A percentile compares a stretch with the other conserved stretches of the same genome.
These are phyloP conservation scores for Geophilus truncorum DNA, from an alignment of 2,888 invertebrate genomes.

Conservation along the genomic window DNA sequence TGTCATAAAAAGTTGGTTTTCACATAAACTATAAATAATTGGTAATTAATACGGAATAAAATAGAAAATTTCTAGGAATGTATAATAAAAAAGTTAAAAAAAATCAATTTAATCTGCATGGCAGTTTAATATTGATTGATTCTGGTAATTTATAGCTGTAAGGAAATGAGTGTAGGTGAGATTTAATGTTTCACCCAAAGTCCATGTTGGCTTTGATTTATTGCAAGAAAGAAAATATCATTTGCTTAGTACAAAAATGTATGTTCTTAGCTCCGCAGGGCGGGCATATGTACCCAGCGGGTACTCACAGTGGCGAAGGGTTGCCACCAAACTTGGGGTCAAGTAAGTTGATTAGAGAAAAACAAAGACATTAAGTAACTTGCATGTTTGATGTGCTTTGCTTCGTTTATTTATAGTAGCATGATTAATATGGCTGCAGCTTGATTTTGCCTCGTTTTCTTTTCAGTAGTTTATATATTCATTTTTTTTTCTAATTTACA, in stretches of 20 bases:
- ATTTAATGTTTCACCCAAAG: constrained; percentile 25
- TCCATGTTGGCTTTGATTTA: constrained; percentile 19
- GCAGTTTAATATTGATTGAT: constrained; percentile 18
- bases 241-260: constrained; percentile 29
- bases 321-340: constrained; percentile 89
- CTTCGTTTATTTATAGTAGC: neutral
- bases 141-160: constrained; percentile 1
- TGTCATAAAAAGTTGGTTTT: no score
- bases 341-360: constrained; percentile 65
- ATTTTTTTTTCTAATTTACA: neutral
- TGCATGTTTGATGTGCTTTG: constrained; percentile 6
- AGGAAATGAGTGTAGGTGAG: neutral
- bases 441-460: neutral
- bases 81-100: no score
- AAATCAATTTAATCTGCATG: neutral
- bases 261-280: constrained; percentile 39
- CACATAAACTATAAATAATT: no score
- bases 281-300: constrained; percentile 43
- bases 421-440: neutral
- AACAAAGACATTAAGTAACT: neutral
- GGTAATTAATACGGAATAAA: no score
- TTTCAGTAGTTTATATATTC: neutral
- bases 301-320: constrained; percentile 74
- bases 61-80: no score
- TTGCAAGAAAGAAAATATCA: neutral